Conservation (phyloP, 1,140 invertebrate genomes). For the Caenorhabditis brenneri region DNA sequence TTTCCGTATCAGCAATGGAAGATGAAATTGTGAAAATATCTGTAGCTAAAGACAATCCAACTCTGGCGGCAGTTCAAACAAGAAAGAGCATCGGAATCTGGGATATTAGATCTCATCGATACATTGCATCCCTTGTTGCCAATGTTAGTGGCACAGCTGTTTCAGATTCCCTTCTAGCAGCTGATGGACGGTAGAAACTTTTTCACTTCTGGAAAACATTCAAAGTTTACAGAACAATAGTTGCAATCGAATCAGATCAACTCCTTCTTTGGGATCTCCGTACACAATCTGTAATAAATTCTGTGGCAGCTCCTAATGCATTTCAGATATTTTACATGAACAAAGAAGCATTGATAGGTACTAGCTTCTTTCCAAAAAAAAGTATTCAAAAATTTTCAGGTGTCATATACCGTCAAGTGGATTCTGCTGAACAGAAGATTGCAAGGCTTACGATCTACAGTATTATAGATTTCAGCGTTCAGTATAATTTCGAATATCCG, state of each 20-base stretch:
- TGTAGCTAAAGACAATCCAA: constrained; percentile 78
- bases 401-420: constrained; percentile 59
- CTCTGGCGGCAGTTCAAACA: constrained; percentile 84
- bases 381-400: constrained; percentile 73
- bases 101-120: constrained; percentile 77
- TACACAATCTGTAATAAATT: constrained; percentile 78
- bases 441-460: constrained; percentile 60
- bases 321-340: constrained; percentile 82
- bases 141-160: constrained; percentile 91
- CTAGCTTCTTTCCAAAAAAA: constrained; percentile 54
- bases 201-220: neutral
- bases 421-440: constrained; percentile 64
- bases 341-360: constrained; percentile 61
- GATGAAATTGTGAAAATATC: constrained; percentile 90
- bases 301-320: constrained; percentile 82
- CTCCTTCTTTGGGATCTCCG: constrained; percentile 89
- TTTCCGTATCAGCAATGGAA: constrained; percentile 89
- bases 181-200: constrained; percentile 77
- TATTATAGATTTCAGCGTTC: constrained; percentile 55
- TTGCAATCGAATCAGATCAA: constrained; percentile 83
- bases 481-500: constrained; percentile 61
- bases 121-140: constrained; percentile 83
- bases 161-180: constrained; percentile 86
- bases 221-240: neutral
- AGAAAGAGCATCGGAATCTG: constrained; percentile 91